Evolutionary conservation across 2,888 invertebrate species (phyloP), one percentile per base, ranked within the genome.

Genomic region (Brachypalpus laphriformis): DNA sequence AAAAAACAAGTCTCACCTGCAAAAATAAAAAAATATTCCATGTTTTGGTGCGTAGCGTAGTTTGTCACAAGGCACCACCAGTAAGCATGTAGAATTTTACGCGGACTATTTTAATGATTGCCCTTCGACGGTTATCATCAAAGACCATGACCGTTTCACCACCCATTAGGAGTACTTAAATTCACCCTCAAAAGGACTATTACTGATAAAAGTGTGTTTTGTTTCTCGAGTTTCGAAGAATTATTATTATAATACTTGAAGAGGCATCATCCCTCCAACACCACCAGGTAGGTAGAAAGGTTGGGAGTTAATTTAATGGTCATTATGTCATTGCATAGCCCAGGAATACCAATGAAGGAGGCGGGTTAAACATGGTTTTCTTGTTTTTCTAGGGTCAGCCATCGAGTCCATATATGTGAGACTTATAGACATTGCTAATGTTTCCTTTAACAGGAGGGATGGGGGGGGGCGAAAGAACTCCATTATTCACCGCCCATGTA

Each of bases 291-390:
- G 40, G n/a, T n/a, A n/a, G n/a, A n/a, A 4, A 25, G 25, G 16
- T 1, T 18, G 22, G 20, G 42, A 45, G 74, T 56, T 56, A 83
- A 78, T 83, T 74, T 74, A 74, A 83, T 75, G 83, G 83, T 75
- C 83, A 80, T 83, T 75, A 80, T 70, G 37, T 83, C 80, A 83
- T 83, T 83, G 83, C 83, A 74, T 65, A 80, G 68, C 34, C 9
- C 14, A 40, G 65, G 71, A 74, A 65, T 74, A 51, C 72, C 61
- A 51, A 66, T 37, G 45, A 66, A 59, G 81, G 4, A 40, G 68
- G 45, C 42, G 66, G 65, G 8, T 47, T 28, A 45, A 37, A 25
- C 6, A 70, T 8, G 42, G 14, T 16, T 34, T 6, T 31, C 8
- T 54, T 3, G 14, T 31, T 28, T 34, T 16, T 22, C 22, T 34